Base-by-base conservation (phyloP, 2,113 vertebrate species). In the Artemisiospiza belli region DNA sequence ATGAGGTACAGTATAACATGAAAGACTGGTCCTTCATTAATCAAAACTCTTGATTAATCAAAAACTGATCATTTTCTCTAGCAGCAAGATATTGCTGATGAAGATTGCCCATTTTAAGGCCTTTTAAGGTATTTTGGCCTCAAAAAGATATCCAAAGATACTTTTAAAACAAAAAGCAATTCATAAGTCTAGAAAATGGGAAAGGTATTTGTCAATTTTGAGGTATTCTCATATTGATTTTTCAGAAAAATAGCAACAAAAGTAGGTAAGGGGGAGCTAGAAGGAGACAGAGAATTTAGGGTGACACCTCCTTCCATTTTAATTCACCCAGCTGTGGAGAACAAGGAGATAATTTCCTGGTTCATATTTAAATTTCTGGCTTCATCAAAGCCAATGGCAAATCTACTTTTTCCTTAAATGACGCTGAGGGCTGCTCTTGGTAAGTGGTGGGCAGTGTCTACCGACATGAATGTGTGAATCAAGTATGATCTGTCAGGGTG, bases 21-120 rank as follows among this genome's bases (percentile, higher is more conserved):
- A 91, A 92, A 79, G 77, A 75, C 74, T 68, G 83, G 59, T 74
- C 79, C 79, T 83, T 97, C 86, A 74, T 92, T 90, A 94, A 95
- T 94, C 87, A 96, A 86, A 94, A 85, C 61, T 92, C 84, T 88
- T 94, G 89, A 87, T 96, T 95, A 89, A 91, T 90, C 77, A 87
- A 91, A 95, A 73, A 1, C 17, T 59, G 30, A 75, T 82, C 8
- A 41, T 91, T 91, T 92, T 83, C 51, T 68, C 43, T 94, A 85
- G 47, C 55, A 86, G 68, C 46, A 86, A 69, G 85, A 57, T 43
- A 37, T 44, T 91, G 73, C 28, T 86, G 64, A 61, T 75, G 24
- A 85, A 84, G 44, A 73, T 17, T 81, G 54, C 44, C 27, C 16
- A 24, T 91, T 67, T 69, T 6, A 78, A 82, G 47, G n/a, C 5